Conservation (phyloP, 1,140 invertebrate genomes). For the Marisa cornuarietis region DNA sequence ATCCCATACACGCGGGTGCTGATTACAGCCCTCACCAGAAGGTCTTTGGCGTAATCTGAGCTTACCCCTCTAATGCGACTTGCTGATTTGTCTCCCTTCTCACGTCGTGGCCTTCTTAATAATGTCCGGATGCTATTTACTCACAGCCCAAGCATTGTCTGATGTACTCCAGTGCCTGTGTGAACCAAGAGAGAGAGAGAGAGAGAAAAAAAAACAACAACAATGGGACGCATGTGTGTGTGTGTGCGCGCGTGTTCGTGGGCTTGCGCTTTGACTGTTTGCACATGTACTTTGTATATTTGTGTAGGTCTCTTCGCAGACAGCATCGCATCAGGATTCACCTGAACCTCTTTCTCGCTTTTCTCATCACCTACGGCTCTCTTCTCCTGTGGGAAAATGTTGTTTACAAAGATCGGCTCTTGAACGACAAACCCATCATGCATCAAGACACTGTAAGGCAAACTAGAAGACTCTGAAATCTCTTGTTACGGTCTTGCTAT, state of each 20-base stretch:
- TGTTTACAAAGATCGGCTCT: constrained; percentile 61
- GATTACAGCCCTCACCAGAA: too few species aligned
- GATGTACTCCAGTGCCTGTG: too few species aligned
- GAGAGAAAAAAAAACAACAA: background rate
- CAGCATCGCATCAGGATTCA: constrained; percentile 69
- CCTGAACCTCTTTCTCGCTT: constrained; percentile 70
- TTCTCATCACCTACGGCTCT: constrained; percentile 67
- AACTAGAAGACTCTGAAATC: too few species aligned
- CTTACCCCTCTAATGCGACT: too few species aligned
- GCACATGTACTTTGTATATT: background rate
- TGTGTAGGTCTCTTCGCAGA: constrained; percentile 28
- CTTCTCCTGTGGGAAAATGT: constrained; percentile 65
- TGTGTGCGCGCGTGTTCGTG: background rate
- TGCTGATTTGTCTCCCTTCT: too few species aligned
- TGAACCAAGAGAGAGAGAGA: background rate
- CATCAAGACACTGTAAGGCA: constrained; percentile 32
- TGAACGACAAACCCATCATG: constrained; percentile 41
- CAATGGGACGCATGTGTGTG: background rate
- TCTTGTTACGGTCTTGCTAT: too few species aligned
- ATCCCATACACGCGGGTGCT: background rate
- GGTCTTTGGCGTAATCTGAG: too few species aligned
- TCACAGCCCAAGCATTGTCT: too few species aligned
- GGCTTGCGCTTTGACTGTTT: background rate
- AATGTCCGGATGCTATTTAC: too few species aligned
- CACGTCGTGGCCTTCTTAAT: too few species aligned